Conservation (phyloP, 2,888 invertebrate genomes). For the Rhogogaster chlorosoma region DNA sequence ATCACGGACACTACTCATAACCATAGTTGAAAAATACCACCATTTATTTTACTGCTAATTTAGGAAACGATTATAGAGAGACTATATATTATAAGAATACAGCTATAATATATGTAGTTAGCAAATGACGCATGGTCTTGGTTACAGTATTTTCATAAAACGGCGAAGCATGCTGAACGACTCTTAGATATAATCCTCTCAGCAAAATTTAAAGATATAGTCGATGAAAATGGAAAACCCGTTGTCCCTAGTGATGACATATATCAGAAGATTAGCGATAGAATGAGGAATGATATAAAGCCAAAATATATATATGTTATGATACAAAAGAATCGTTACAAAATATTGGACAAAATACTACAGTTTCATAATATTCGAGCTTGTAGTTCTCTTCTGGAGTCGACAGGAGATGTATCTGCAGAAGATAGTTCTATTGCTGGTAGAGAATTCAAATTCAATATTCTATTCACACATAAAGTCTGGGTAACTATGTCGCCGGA, state of each 20-base stretch:
- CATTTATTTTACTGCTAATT: too few relatives aligned
- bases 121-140: too few relatives aligned
- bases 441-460: too few relatives aligned
- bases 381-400: too few relatives aligned
- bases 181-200: neutral
- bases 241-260: neutral
- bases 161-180: neutral
- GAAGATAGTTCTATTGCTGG: too few relatives aligned
- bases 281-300: conserved; percentile 1
- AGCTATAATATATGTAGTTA: too few relatives aligned
- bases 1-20: too few relatives aligned
- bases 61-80: too few relatives aligned
- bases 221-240: conserved; percentile 15
- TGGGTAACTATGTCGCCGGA: conserved; percentile 25
- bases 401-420: too few relatives aligned
- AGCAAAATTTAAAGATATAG: conserved; percentile 3
- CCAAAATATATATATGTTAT: conserved; percentile 34
- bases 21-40: too few relatives aligned
- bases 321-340: conserved; percentile 12
- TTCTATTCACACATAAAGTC: neutral
- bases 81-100: too few relatives aligned
- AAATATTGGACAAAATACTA: conserved; percentile 1
- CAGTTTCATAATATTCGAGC: conserved; percentile 7
- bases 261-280: neutral
- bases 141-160: neutral